Conservation (phyloP, 2,113 vertebrate species). For the Plectropomus leopardus region DNA sequence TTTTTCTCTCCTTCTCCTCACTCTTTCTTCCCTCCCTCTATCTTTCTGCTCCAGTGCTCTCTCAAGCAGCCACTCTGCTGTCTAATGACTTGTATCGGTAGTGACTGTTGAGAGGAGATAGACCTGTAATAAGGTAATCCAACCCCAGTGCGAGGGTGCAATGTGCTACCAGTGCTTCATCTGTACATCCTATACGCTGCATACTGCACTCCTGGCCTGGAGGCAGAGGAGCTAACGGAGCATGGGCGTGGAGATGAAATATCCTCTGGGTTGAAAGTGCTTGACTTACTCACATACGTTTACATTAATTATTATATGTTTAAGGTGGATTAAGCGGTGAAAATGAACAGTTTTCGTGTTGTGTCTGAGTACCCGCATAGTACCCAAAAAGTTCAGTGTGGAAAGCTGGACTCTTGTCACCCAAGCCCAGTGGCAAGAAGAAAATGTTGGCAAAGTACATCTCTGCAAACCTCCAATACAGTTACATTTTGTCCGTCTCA, state of each 20-base stretch:
- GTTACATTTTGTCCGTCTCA: too few relatives aligned
- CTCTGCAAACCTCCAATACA: too few relatives aligned
- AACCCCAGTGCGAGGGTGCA: conserved; percentile 17
- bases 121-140: conserved; percentile 74
- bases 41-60: conserved; percentile 70
- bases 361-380: too few relatives aligned
- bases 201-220: conserved; percentile 18
- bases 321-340: neutral
- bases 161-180: conserved; percentile 39
- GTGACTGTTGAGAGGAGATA: conserved; percentile 75
- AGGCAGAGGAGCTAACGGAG: conserved; percentile 30
- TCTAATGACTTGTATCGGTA: conserved; percentile 77
- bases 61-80: conserved; percentile 73
- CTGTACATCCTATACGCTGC: conserved; percentile 10
- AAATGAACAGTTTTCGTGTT: neutral
- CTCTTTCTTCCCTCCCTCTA: conserved; percentile 13
- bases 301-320: too few relatives aligned
- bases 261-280: conserved; percentile 25
- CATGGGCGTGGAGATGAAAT: conserved; percentile 33
- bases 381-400: too few relatives aligned
- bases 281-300: conserved; percentile 23
- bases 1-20: conserved; percentile 4
- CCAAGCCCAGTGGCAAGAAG: too few relatives aligned
- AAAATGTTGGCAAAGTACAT: too few relatives aligned
- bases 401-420: too few relatives aligned